Base-by-base conservation (phyloP, 2,797 vertebrate genomes). In the Miichthys miiuy region DNA sequence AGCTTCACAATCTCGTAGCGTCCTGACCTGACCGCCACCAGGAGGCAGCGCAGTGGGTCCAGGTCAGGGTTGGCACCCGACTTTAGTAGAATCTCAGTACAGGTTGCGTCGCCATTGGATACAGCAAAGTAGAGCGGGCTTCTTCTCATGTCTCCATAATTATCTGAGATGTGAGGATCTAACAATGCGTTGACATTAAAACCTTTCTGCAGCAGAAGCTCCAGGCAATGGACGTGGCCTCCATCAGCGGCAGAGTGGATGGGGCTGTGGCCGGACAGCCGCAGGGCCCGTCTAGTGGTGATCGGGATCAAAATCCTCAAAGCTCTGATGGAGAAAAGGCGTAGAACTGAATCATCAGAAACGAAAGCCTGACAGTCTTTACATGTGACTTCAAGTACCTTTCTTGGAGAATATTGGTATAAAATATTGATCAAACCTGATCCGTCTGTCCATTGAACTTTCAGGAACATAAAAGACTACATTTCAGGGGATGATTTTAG, bases 21-120 rank as follows among this genome's bases (percentile, higher is more conserved):
- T 2, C 94, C 94, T 25, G 95, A 95, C 75, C 97, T 92, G 66
- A 97, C 96, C 1, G 97, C 96, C 91, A 97, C 95, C 44, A 97
- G 93, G 6, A 98, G 94, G 89, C 96, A 97, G 80, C 94, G 93
- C 48, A 98, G 94, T 1, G 97, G 96, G 85, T 97, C 97, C 73
- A 95, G 85, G 89, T 97, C 96, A 0, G 80, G 83, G 20, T 80
- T 75, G 51, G 86, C 86, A 5, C 86, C 80, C 0, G 64, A 69
- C 14, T 38, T 80, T n/a, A 87, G 75, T n/a, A 87, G 68, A 1
- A 78, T n/a, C 16, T 84, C 57, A 0, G 86, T 73, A 7, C 82
- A 83, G 4, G 71, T 66, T 0, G 46, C 34, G 4, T 85, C 82
- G 1, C 86, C 86, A 6, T 87, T 87, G 44, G 77, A 85, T 2